phyloP scores from a whole-genome alignment of 2,888 invertebrate genomes.

The Campaea margaritaria region DNA sequence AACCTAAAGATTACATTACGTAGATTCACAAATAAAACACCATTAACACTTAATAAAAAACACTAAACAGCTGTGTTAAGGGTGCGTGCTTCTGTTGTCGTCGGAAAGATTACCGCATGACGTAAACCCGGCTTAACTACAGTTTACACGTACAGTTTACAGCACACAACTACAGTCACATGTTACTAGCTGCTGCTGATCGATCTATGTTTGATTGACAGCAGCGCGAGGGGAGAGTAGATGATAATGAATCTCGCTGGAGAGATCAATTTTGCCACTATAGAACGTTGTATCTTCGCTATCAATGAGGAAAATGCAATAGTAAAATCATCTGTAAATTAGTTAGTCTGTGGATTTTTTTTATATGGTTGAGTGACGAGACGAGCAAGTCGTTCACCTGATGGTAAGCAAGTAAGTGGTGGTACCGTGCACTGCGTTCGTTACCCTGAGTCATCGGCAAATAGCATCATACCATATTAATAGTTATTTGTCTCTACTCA shows the following conservation, averaged over 20 bases:
- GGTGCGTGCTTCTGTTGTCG: constrained; percentile 65
- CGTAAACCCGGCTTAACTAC: constrained; percentile 66
- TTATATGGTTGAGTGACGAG: too few relatives aligned
- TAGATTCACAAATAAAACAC: constrained; percentile 21
- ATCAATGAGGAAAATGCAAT: too few relatives aligned
- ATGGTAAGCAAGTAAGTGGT: too few relatives aligned
- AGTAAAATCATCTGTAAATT: too few relatives aligned
- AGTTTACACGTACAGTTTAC: constrained; percentile 62
- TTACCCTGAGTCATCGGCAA: too few relatives aligned
- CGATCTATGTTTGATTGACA: constrained; percentile 69
- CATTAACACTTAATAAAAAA: constrained; percentile 24
- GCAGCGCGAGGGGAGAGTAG: constrained; percentile 41
- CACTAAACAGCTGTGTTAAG: constrained; percentile 25
- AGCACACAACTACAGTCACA: constrained; percentile 22
- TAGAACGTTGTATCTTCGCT: not conserved
- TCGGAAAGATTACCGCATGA: constrained; percentile 65
- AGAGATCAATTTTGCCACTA: constrained; percentile 16
- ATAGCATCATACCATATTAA: too few relatives aligned
- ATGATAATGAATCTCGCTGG: constrained; percentile 31
- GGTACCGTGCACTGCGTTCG: too few relatives aligned
- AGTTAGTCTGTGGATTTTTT: too few relatives aligned
- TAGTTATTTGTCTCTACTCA: too few relatives aligned
- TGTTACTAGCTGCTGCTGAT: constrained; percentile 53
- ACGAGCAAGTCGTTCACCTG: too few relatives aligned
- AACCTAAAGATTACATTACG: too few relatives aligned